Base-by-base conservation (phyloP, 1,140 invertebrate genomes). In the Drosophila biarmipes region DNA sequence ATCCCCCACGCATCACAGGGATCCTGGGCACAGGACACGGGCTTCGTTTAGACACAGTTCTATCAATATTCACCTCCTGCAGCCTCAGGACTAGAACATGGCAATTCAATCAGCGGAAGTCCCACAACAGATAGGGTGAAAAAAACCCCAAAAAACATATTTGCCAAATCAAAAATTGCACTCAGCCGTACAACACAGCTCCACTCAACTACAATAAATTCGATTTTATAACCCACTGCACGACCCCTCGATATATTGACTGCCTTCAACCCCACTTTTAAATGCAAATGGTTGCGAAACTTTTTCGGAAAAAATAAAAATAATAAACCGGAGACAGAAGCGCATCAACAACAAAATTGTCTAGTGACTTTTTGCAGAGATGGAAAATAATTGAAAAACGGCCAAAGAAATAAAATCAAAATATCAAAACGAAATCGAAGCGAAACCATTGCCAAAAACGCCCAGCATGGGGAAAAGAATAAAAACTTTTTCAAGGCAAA, bases 101-200 rank as follows among this genome's bases (percentile, higher is more conserved):
- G 57, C 71, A 73, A 73, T 73, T 73, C 71, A 73, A 73, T 73
- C 71, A 73, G 58, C 53, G 37, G 43, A 34, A 54, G 46, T 40
- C 37, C 45, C 37, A 35, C 71, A 52, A 66, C 71, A 64, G 45
- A 31, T 46, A 37, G 66, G 4, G 4, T 31, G 11, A 29, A 49
- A 29, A 31, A 10, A 29, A 35, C 31, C 37, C 56, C 37, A 56
- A 55, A 67, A 74, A 78, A 73, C 53, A 62, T 73, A 86, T 87
- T 80, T 81, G 59, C 61, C 69, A 78, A 86, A 87, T 87, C 81
- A 75, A 86, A 87, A 87, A 87, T 51, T 87, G 69, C 81, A 87
- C 46, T 86, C 46, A 51, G 48, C 27, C 21, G 19, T 37, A n/a
- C 38, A 27, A 11, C 24, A n/a, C 31, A 46, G 24, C 52, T 52